Conservation (phyloP, 1,140 invertebrate species). For the Homalodisca vitripennis region DNA sequence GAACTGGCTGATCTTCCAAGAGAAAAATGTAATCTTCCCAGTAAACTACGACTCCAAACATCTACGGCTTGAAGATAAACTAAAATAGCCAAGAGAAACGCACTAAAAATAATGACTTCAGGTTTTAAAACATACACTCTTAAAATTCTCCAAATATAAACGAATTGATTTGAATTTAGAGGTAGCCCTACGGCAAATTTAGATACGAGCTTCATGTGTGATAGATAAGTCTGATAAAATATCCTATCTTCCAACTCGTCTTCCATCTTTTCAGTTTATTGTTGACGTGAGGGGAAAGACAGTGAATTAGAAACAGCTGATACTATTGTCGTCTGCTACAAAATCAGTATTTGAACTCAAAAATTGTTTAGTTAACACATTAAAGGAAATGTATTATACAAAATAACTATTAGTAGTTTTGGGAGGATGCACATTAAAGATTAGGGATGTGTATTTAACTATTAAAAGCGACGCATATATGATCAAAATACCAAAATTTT, state of each 20-base stretch:
- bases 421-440: too few species aligned
- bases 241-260: conserved; percentile 85
- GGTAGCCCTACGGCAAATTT: conserved; percentile 71
- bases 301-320: too few species aligned
- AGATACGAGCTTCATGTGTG: conserved; percentile 79
- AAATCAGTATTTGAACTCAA: too few species aligned
- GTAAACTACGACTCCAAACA: conserved; percentile 70
- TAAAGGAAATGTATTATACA: too few species aligned
- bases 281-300: background rate
- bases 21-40: conserved; percentile 69
- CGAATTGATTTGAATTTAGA: conserved; percentile 55
- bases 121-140: conserved; percentile 72
- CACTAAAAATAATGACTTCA: conserved; percentile 66
- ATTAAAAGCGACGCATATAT: too few species aligned
- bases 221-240: conserved; percentile 77
- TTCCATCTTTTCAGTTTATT: conserved; percentile 72
- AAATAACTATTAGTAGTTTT: too few species aligned
- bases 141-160: conserved; percentile 70
- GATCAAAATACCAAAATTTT: too few species aligned
- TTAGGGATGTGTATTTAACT: too few species aligned
- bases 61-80: conserved; percentile 77
- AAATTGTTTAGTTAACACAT: too few species aligned
- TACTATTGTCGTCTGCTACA: too few species aligned
- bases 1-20: conserved; percentile 58
- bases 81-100: conserved; percentile 64